Evolutionary conservation across 23 tunicate genomes (phyloP), one percentile per base, ranked within the genome.

Genomic region (Ascidia mentula): DNA sequence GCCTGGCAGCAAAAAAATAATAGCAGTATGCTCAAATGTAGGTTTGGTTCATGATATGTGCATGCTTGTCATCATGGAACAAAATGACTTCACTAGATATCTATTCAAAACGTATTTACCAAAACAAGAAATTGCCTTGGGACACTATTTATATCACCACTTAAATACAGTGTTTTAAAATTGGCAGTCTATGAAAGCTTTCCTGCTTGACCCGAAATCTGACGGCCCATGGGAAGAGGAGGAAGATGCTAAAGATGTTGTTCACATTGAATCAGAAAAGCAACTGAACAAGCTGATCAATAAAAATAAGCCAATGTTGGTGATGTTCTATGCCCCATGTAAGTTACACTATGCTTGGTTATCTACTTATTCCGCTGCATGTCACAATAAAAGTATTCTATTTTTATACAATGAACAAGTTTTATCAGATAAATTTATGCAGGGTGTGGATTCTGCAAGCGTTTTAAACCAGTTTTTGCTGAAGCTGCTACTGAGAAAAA

Each of bases 311-410:
- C 98, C 92, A 0, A 80, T 80, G 36, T 42, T 93, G 38, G 83
- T 93, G 1, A 93, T 93, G 98, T 93, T 93, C 40, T 93, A 93
- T 88, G 98, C 98, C 24, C 98, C 98, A 33, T 93, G 98, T 93
- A 36, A 78, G 97, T 85, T 18, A 0, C 13, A 12, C 53, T 42
- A 42, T 42, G 53, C 12, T 15, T 9, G 12, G 53, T 42, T 42
- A 42, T 42, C 28, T 31, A 0, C n/a, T 53, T 0, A 0, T 22
- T 53, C 22, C 24, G 22, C 65, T 22, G 22, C 65, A 53, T 53
- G 22, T 53, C n/a, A n/a, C n/a, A n/a, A n/a, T n/a, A n/a, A n/a
- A n/a, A n/a, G n/a, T n/a, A n/a, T n/a, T n/a, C n/a, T n/a, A n/a
- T n/a, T n/a, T n/a, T n/a, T n/a, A n/a, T n/a, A n/a, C n/a, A n/a